Evolutionary conservation across 2,797 vertebrate genomes (phyloP).

Genomic region (Ataeniobius toweri): DNA sequence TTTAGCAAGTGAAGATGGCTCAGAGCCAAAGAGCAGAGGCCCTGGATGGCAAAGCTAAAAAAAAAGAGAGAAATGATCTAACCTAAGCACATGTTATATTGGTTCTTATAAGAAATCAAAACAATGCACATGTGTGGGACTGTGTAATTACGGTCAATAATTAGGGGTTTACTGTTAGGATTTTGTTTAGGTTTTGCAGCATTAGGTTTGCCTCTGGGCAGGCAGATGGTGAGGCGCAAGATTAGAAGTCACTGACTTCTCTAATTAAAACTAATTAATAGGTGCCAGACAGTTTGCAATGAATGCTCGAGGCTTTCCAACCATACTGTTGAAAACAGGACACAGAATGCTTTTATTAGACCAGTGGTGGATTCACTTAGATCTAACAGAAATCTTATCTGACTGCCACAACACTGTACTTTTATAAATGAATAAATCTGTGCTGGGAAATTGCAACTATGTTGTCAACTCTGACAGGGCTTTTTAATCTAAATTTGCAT

Average conservation of each 20-base stretch:
- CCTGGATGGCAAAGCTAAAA: constrained; percentile 44
- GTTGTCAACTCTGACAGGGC: neutral
- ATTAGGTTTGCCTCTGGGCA: constrained; percentile 40
- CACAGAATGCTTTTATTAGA: constrained; percentile 55
- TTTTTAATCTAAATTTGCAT: neutral
- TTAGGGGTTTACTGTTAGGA: constrained; percentile 47
- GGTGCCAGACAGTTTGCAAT: constrained; percentile 61
- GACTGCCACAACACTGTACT: constrained; percentile 12
- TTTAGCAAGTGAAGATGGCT: constrained; percentile 63
- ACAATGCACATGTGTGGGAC: constrained; percentile 4
- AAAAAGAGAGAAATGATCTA: constrained; percentile 38
- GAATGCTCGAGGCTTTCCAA: constrained; percentile 55
- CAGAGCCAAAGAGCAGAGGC: constrained; percentile 46
- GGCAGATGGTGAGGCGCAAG: constrained; percentile 69
- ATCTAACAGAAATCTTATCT: constrained; percentile 40
- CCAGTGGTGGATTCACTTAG: constrained; percentile 39
- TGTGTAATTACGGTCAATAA: constrained; percentile 8
- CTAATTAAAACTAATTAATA: constrained; percentile 77
- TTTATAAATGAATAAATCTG: neutral
- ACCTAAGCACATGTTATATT: constrained; percentile 20
- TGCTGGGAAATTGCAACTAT: neutral
- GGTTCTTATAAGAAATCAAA: constrained; percentile 16
- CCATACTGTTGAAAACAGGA: constrained; percentile 47
- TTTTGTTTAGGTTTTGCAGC: constrained; percentile 38
- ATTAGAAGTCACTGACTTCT: constrained; percentile 48